phyloP scores from a whole-genome alignment of 2,888 invertebrate genomes.

The Drosophila anomelani region DNA sequence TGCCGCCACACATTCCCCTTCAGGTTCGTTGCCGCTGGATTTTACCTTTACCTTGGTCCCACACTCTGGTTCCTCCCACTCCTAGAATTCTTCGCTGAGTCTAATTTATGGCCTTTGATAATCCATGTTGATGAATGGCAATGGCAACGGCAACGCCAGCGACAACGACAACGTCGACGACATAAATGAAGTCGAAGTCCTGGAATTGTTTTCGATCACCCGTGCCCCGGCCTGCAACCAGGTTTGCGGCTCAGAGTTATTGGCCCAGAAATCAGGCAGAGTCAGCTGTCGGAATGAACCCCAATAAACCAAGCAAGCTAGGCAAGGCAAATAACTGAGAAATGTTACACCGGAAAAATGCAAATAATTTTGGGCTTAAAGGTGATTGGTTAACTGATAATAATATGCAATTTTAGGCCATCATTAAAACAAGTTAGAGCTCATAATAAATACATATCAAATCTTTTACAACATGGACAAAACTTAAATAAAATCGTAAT shows the following conservation, averaged over 20 bases:
- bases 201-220: slow-evolving; percentile 30
- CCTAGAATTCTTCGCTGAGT: slow-evolving; percentile 42
- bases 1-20: slow-evolving; percentile 20
- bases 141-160: slow-evolving; percentile 14
- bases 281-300: slow-evolving; percentile 36
- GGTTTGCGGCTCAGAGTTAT: slow-evolving; percentile 23
- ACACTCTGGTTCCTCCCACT: slow-evolving; percentile 7
- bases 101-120: slow-evolving; percentile 72
- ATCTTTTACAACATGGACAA: not conserved
- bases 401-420: not conserved
- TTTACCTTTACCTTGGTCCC: slow-evolving; percentile 31
- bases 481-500: not conserved
- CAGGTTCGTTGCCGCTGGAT: slow-evolving; percentile 5
- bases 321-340: slow-evolving; percentile 11
- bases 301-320: slow-evolving; percentile 18
- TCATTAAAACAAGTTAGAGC: too few species aligned
- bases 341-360: slow-evolving; percentile 6
- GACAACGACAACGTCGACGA: slow-evolving; percentile 21
- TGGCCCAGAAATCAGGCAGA: slow-evolving; percentile 41
- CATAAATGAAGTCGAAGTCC: slow-evolving; percentile 49
- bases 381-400: not conserved
- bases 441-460: not conserved
- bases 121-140: slow-evolving; percentile 73
- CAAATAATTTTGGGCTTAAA: not conserved
- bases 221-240: not conserved